Evolutionary conservation across 1,140 invertebrate genomes (phyloP), one percentile per base, ranked within the genome.

Genomic region (Nymphalis io): DNA sequence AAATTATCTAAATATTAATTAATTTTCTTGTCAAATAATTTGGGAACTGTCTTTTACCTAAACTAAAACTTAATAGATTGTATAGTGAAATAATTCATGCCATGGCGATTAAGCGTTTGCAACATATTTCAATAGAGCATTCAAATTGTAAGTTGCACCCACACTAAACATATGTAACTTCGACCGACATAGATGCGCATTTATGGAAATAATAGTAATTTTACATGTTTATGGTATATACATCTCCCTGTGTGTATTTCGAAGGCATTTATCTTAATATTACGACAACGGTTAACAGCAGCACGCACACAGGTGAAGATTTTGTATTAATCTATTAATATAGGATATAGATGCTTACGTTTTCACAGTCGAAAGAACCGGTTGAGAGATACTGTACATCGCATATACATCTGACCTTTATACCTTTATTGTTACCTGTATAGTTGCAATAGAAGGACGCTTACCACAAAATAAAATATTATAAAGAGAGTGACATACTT

Each of bases 171-270:
- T 16, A 46, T 3, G 6, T 46, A 46, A 48, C 15, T 48, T 48
- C 5, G 44, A n/a, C 11, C 33, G 15, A 42, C 21, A 44, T 60
- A 60, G 6, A 60, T 60, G 59, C 59, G 59, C 59, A 60, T 42
- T 60, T 60, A 60, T 42, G 18, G 23, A 15, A 15, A 15, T 46
- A 60, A 6, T 46, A 2, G 2, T 23, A 60, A 18, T n/a, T n/a
- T n/a, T n/a, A 63, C 15, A 8, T 53, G 5, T 8, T 2, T 18
- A 16, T 0, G 0, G 2, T 8, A 48, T 48, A n/a, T 2, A 15
- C 11, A 42, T 42, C 3, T 15, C 40, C 11, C 12, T 13, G 40
- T 42, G 40, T 33, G 27, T 8, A 33, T 33, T 33, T 8, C n/a
- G 27, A 33, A 33, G 27, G 27, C 10, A 33, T 33, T 42, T 15